phyloP scores from a whole-genome alignment of 2,888 invertebrate genomes.

The Abrostola triplasia region DNA sequence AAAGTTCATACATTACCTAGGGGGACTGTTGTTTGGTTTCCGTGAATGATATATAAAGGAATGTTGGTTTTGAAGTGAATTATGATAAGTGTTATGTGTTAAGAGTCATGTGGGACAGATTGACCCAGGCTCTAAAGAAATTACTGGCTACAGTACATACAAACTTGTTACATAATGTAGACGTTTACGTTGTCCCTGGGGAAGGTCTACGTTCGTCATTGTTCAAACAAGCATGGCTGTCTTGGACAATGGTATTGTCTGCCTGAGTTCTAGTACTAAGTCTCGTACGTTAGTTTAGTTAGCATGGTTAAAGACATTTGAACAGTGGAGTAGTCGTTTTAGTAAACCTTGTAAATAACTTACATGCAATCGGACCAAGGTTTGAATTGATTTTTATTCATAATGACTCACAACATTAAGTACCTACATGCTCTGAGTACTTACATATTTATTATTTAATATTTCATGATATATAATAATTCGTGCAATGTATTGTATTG shows the following conservation, averaged over 20 bases:
- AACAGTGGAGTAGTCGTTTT: constrained; percentile 10
- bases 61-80: constrained; percentile 42
- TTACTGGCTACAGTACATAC: constrained; percentile 35
- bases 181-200: constrained; percentile 32
- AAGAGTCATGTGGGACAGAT: constrained; percentile 35
- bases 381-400: not conserved
- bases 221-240: constrained; percentile 40
- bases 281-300: constrained; percentile 15
- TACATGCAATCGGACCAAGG: not conserved
- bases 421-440: no score
- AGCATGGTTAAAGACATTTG: constrained; percentile 23
- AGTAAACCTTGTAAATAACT: not conserved
- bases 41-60: constrained; percentile 48
- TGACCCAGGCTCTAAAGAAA: constrained; percentile 40
- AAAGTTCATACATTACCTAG: constrained; percentile 45
- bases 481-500: no score
- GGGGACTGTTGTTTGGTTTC: constrained; percentile 39
- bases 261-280: constrained; percentile 10
- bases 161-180: constrained; percentile 47
- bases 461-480: no score
- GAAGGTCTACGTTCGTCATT: constrained; percentile 37
- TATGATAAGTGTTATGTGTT: constrained; percentile 40
- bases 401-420: not conserved
- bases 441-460: no score
- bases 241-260: constrained; percentile 22